Base-by-base conservation (phyloP, 1,140 invertebrate genomes). In the Psilanteris sp. region DNA sequence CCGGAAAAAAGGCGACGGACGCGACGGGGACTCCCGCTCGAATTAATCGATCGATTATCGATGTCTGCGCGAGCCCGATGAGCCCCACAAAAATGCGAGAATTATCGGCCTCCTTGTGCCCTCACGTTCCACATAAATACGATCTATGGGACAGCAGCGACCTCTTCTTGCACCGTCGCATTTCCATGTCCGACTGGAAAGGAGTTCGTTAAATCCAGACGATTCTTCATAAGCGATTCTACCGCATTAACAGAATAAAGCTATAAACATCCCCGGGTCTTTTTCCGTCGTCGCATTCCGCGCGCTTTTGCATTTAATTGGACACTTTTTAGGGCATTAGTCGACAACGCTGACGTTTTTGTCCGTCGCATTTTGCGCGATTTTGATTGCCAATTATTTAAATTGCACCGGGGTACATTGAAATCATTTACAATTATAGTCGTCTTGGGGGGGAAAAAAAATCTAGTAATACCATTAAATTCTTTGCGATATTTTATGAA, bases 21-120 rank as follows among this genome's bases (percentile, higher is more conserved):
- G 64, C 68, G 64, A 68, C 61, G 67, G 73, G 64, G 73, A 70
- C 59, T 72, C 57, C 70, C 64, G 70, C 26, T 79, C 71, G 71
- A 80, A 78, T 78, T 80, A 77, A 80, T 80, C 78, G 75, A 78
- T 78, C 78, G 75, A 72, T 80, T 80, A 80, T 78, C 76, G 71
- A 80, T 68, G 78, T 77, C 74, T 62, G 34, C 36, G 64, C 64
- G 55, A 36, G 15, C 41, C 44, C 62, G 50, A 64, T 76, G 50
- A 52, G 66, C 52, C 29, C 66, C 52, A 41, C 61, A 77, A 77
- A 67, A 71, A 77, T 77, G 74, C 74, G 74, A 77, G 74, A 77
- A 77, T 77, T 77, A 77, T 77, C 67, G 61, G 67, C 46, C 74
- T 71, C 18, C 61, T 52, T 76, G 14, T 75, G 46, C 36, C 37